Evolutionary conservation across 2,888 invertebrate genomes (phyloP).

Genomic region (Euzophera pinguis): DNA sequence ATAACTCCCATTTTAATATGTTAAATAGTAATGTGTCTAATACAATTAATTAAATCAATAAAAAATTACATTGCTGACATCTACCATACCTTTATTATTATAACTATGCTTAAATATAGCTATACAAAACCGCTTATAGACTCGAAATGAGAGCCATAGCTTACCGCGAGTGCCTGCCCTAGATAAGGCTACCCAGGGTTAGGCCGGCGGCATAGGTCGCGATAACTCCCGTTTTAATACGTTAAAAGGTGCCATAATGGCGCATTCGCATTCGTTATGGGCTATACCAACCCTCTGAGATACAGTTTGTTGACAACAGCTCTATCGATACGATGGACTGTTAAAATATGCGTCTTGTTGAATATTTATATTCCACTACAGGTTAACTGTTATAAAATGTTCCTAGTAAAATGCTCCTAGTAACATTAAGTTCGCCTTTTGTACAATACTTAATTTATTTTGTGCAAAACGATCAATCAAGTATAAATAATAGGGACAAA

Average conservation of each 20-base stretch:
- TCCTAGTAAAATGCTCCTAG: no score
- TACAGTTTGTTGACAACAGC: slow-evolving; percentile 13
- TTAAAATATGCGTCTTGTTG: not conserved
- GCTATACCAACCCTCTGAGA: slow-evolving; percentile 24
- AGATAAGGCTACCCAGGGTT: slow-evolving; percentile 54
- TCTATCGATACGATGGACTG: slow-evolving; percentile 10
- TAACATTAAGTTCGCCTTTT: no score
- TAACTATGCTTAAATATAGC: no score
- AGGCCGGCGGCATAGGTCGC: slow-evolving; percentile 54
- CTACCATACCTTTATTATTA: no score
- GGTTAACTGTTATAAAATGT: no score
- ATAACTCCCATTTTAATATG: slow-evolving; percentile 74
- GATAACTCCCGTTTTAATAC: slow-evolving; percentile 75
- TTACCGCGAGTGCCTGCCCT: slow-evolving; percentile 56
- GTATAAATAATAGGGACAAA: no score
- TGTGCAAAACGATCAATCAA: no score
- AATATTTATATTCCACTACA: not conserved
- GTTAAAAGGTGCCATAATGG: slow-evolving; percentile 77
- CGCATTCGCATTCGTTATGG: slow-evolving; percentile 72
- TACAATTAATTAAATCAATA: no score
- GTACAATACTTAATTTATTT: no score
- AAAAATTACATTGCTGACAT: no score
- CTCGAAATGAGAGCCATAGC: slow-evolving; percentile 14
- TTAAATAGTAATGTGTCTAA: no score
- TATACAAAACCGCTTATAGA: slow-evolving; percentile 6